Evolutionary conservation across 2,888 invertebrate genomes (phyloP).

Genomic region (Polietes domitor): DNA sequence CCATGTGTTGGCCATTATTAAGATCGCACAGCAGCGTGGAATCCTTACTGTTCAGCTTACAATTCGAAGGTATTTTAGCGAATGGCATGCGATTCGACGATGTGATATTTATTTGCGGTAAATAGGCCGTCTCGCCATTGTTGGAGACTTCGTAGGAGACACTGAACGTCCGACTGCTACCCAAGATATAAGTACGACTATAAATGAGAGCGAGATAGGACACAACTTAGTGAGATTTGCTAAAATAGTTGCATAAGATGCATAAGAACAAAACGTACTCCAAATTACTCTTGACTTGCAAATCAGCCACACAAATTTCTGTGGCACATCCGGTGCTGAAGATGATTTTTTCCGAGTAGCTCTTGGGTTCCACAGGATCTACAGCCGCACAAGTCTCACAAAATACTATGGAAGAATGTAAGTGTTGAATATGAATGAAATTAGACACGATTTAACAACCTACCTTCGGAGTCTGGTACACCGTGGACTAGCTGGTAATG

Average conservation of each 20-base stretch:
- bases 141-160: conserved; percentile 80
- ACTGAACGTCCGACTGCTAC: conserved; percentile 76
- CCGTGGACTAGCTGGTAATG: conserved; percentile 77
- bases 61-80: conserved; percentile 78
- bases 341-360: conserved; percentile 77
- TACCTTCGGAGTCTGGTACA: conserved; percentile 77
- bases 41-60: conserved; percentile 71
- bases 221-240: too few species aligned
- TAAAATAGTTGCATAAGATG: neutral
- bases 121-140: conserved; percentile 81
- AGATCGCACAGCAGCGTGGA: conserved; percentile 77
- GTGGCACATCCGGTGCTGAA: conserved; percentile 80
- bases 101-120: conserved; percentile 80
- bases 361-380: conserved; percentile 78
- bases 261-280: conserved; percentile 68
- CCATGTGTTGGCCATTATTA: conserved; percentile 76
- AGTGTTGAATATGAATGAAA: conserved; percentile 8
- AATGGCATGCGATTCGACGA: conserved; percentile 80
- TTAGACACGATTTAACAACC: conserved; percentile 28
- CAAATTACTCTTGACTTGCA: conserved; percentile 74
- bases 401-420: conserved; percentile 71
- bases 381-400: conserved; percentile 79
- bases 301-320: conserved; percentile 79
- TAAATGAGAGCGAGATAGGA: neutral
- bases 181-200: conserved; percentile 77